Percentiles rank a stretch among this genome's conserved stretches.
Conservation (phyloP, 2,888 invertebrate species). For the Drosophila neutralis region DNA sequence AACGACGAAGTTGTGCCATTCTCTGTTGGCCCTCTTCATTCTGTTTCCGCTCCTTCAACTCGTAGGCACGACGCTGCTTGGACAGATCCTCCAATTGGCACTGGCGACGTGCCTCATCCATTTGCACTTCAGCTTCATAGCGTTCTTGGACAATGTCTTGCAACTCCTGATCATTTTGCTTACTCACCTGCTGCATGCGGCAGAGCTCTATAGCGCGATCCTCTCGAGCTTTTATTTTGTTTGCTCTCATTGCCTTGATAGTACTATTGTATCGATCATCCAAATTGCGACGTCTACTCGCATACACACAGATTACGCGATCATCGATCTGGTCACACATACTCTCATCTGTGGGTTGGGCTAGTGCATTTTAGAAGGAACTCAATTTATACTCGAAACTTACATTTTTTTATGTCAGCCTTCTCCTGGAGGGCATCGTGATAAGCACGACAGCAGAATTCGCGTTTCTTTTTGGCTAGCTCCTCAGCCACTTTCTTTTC, state of each 20-base stretch:
- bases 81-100: slow-evolving; percentile 29
- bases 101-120: slow-evolving; percentile 54
- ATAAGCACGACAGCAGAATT: slow-evolving; percentile 39
- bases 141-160: slow-evolving; percentile 5
- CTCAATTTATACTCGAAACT: slow-evolving; percentile 16
- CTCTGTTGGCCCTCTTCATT: slow-evolving; percentile 12
- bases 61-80: slow-evolving; percentile 52
- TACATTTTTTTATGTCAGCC: slow-evolving; percentile 33
- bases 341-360: slow-evolving; percentile 32
- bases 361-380: not conserved
- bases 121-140: slow-evolving; percentile 26
- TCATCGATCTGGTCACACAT: slow-evolving; percentile 54
- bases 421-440: slow-evolving; percentile 48
- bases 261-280: slow-evolving; percentile 27
- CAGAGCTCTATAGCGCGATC: slow-evolving; percentile 16
- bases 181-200: slow-evolving; percentile 19
- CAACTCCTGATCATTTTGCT: slow-evolving; percentile 7
- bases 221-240: slow-evolving; percentile 12
- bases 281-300: slow-evolving; percentile 41
- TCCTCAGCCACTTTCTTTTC: slow-evolving; percentile 41
- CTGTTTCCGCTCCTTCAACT: slow-evolving; percentile 40
- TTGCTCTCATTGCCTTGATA: slow-evolving; percentile 15
- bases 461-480: slow-evolving; percentile 23
- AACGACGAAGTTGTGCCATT: slow-evolving; percentile 41
- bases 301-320: slow-evolving; percentile 50